These are phyloP conservation scores for Corapipo altera DNA, from an alignment of 2,113 vertebrate genomes.

Conservation along the genomic window DNA sequence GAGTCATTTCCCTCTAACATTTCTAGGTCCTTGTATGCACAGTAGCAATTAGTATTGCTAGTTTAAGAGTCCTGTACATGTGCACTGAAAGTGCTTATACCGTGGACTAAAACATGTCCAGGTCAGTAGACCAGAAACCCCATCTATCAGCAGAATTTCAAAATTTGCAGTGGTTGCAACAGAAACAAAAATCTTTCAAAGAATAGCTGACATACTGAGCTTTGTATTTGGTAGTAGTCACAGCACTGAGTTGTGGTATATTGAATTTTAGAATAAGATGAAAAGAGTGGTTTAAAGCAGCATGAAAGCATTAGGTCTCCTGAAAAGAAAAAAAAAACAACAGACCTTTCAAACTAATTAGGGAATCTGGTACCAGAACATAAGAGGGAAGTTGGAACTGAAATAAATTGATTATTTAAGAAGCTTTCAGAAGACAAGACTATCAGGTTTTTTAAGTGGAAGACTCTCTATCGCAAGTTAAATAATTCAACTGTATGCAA, in stretches of 20 bases:
- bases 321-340: not conserved
- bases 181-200: not conserved
- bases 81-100: not conserved
- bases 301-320: not conserved
- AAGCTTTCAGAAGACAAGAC: not conserved
- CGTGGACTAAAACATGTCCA: not conserved
- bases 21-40: fast-evolving
- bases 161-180: not conserved
- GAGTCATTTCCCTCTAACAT: not conserved
- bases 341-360: not conserved
- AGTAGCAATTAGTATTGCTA: not conserved
- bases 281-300: not conserved
- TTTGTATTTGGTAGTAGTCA: not conserved
- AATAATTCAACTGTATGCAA: not conserved
- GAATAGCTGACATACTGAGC: not conserved
- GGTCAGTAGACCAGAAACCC: not conserved
- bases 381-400: not conserved
- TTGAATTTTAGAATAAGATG: not conserved
- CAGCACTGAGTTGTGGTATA: not conserved
- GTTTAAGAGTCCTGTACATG: fast-evolving
- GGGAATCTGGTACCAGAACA: not conserved
- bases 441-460: not conserved
- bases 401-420: not conserved
- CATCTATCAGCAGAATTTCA: not conserved
- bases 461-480: not conserved